These are phyloP conservation scores for Heliconius melpomene DNA, from an alignment of 1,140 invertebrate species.

Conservation along the genomic window DNA sequence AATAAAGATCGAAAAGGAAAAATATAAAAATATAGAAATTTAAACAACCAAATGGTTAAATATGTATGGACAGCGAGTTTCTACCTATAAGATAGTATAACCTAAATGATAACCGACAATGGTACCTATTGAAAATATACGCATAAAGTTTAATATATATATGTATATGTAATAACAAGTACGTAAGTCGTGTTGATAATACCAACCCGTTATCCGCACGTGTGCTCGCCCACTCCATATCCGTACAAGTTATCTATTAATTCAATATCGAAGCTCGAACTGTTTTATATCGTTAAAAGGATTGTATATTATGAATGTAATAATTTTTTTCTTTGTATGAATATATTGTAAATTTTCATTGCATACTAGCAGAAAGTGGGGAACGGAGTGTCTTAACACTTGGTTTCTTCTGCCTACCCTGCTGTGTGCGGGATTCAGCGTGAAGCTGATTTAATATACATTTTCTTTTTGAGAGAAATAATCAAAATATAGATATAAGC, in stretches of 20 bases:
- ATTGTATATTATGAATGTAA: neutral
- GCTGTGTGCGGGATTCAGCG: no score
- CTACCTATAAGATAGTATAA: neutral
- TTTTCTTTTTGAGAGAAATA: no score
- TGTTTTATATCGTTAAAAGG: slow-evolving; percentile 1
- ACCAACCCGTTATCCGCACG: slow-evolving; percentile 60
- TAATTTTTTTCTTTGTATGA: neutral
- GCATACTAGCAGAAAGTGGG: neutral
- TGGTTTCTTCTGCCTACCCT: no score
- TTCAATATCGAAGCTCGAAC: slow-evolving; percentile 26
- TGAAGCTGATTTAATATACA: no score
- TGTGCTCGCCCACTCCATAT: slow-evolving; percentile 50
- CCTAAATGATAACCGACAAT: neutral
- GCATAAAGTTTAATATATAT: neutral
- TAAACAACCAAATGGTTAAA: neutral
- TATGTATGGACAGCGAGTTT: neutral
- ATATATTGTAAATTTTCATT: neutral
- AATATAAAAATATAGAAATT: neutral
- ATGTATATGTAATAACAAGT: neutral
- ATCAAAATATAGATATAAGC: no score
- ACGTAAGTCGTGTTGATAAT: slow-evolving; percentile 43
- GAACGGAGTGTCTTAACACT: no score
- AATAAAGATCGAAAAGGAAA: neutral
- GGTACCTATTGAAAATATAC: neutral
- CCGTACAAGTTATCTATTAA: slow-evolving; percentile 35